Evolutionary conservation across 2,888 invertebrate species (phyloP), one percentile per base, ranked within the genome.

Genomic region (Thelaira solivaga): DNA sequence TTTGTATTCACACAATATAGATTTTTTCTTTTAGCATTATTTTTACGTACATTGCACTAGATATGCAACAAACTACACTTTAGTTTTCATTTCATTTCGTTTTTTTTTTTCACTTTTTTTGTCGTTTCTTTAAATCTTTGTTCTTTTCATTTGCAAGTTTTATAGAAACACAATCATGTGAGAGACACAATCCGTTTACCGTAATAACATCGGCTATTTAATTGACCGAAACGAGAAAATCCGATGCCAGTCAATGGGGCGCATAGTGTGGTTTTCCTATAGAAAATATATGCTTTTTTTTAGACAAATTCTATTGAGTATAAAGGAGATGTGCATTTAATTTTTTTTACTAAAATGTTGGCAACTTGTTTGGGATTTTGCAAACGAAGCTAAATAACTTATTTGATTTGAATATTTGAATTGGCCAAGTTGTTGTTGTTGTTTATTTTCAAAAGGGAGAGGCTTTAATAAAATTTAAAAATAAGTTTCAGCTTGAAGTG

Each of bases 201-300:
- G 81, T 81, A 81, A 80, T 81, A 81, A 81, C 80, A 81, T 81
- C 82, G 82, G 81, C 81, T 81, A 82, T 81, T 81, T 81, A 82
- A 81, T 82, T 82, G 82, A 81, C 82, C 81, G 78, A 80, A 81
- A 81, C 80, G 75, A 80, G 77, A 62, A 77, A 75, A 80, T 77
- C 79, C 80, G 79, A 78, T 79, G 75, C 49, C 65, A 73, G 65
- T 67, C 74, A 74, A 77, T 69, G 77, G 73, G 73, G 73, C 77
- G 73, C 62, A 73, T 73, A 77, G 68, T 77, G 77, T 51, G 77
- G 72, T 73, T 77, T 72, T 68, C 64, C 39, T 61, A 34, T 69
- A 67, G 49, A 65, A 65, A 64, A 53, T 65, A 20, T 31, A 39
- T n/a, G n/a, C n/a, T n/a, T n/a, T n/a, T n/a, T n/a, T n/a, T n/a